Evolutionary conservation across 2,888 invertebrate species (phyloP), one percentile per base, ranked within the genome.

Genomic region (Synanthedon formicaeformis): DNA sequence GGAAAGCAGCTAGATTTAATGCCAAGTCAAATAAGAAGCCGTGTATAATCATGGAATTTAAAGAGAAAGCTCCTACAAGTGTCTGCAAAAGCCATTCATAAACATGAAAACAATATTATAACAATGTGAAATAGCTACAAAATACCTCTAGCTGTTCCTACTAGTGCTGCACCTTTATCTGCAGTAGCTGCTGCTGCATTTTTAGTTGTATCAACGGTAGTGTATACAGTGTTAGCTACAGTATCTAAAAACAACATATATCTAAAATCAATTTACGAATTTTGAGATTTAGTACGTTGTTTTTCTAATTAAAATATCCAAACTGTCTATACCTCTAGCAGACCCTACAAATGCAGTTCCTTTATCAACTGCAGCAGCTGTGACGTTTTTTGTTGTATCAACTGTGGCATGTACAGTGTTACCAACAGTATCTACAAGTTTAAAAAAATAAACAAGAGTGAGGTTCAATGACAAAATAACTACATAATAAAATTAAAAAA

Each of bases 311-410:
- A 75, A 41, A 65, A 61, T 41, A 40, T 54, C 51, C 60, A 56
- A 59, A 53, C 41, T 45, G 16, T 40, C 71, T 34, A 34, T 34
- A 78, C 74, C 78, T 75, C 73, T 74, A 52, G 72, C 71, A 50
- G 63, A 63, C 56, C 65, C 72, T 55, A 73, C 61, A 23, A 74
- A 60, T 23, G 67, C 57, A 10, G 65, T 55, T 41, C 74, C 66
- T 58, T 72, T 78, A 34, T 75, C 76, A 54, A 68, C 65, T 2
- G 73, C 75, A 6, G 72, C 64, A 5, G 74, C 63, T 4, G 75
- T 69, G 13, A 70, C 68, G 58, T 67, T 75, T 61, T 78, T 81
- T n/a, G 78, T 76, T 3, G 66, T 67, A 51, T 80, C 78, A 66
- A 79, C 69, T 14, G 78, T 75, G 51, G 65, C 64, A 53, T 65